phyloP scores from a whole-genome alignment of 1,140 invertebrate species.

The Brachionus angularis region DNA sequence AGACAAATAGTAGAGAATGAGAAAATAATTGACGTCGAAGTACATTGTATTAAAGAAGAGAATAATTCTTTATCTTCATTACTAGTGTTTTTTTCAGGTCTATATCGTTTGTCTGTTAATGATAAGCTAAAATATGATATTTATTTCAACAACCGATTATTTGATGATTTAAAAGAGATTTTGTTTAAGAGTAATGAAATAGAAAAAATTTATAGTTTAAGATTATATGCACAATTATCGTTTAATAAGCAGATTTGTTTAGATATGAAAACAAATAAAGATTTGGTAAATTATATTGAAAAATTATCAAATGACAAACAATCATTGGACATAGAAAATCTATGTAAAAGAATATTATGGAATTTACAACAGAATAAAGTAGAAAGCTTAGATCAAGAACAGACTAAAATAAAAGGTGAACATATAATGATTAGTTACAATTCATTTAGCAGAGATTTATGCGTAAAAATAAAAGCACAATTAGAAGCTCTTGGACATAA shows the following conservation, averaged over 20 bases:
- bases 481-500: not conserved
- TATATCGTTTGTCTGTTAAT: slow-evolving; percentile 24
- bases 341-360: slow-evolving; percentile 9
- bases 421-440: slow-evolving; percentile 43
- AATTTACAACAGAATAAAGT: slow-evolving; percentile 8
- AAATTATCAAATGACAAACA: no score
- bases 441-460: not conserved
- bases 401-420: not conserved
- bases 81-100: not conserved
- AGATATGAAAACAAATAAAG: no score
- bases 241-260: slow-evolving; percentile 4
- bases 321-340: no score
- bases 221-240: slow-evolving; percentile 2
- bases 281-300: no score
- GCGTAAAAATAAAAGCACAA: slow-evolving; percentile 15
- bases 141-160: slow-evolving; percentile 11
- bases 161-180: slow-evolving; percentile 1
- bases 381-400: not conserved
- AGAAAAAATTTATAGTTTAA: not conserved
- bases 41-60: not conserved
- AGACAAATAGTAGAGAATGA: slow-evolving; percentile 12
- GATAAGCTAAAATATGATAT: slow-evolving; percentile 15
- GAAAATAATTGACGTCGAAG: not conserved
- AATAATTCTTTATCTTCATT: not conserved
- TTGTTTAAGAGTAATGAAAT: slow-evolving; percentile 1